Evolutionary conservation across 2,113 vertebrate species (phyloP).

Genomic region (Grantiella picta): DNA sequence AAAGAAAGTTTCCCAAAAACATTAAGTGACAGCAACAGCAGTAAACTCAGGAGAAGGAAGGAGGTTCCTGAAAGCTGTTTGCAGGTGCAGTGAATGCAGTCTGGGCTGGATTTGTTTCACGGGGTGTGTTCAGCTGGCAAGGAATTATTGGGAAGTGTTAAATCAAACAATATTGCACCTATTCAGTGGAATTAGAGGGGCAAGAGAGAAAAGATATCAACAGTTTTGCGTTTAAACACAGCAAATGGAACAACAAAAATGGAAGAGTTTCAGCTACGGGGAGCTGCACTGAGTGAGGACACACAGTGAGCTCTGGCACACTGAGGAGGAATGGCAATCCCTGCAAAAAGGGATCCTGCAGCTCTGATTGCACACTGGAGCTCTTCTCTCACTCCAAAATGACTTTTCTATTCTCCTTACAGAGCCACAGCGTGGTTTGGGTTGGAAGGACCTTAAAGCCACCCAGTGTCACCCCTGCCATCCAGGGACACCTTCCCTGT

Average conservation of each 20-base stretch:
- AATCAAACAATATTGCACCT: neutral
- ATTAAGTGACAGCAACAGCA: neutral
- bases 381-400: neutral
- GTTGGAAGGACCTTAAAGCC: neutral
- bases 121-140: rapidly evolving
- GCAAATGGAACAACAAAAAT: too few species aligned
- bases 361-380: neutral
- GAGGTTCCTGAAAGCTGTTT: neutral
- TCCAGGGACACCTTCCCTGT: rapidly evolving
- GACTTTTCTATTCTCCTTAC: neutral
- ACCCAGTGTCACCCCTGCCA: rapidly evolving
- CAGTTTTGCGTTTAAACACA: rapidly evolving
- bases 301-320: neutral
- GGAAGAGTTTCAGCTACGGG: neutral
- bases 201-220: neutral
- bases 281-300: rapidly evolving
- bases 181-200: neutral
- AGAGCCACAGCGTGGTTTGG: neutral
- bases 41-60: neutral
- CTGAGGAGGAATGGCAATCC: neutral
- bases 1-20: neutral
- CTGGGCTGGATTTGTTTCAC: neutral
- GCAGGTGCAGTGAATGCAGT: neutral
- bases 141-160: neutral
- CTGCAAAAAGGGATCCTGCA: neutral